Conservation (phyloP, 2,888 invertebrate species). For the Ormyrus rosae region DNA sequence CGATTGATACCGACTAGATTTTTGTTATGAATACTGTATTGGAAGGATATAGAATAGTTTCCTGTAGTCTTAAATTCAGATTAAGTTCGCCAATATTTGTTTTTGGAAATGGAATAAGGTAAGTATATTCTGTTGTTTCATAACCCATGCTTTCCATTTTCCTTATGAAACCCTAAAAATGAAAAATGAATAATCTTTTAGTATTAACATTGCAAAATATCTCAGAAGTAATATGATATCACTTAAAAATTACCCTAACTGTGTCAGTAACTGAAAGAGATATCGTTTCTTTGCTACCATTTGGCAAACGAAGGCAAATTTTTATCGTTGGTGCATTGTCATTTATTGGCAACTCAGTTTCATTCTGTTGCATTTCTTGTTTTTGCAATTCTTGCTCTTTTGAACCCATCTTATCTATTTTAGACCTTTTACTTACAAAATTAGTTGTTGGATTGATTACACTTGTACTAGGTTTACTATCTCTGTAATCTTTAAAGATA, state of each 20-base stretch:
- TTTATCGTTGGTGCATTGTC: slow-evolving; percentile 67
- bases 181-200: slow-evolving; percentile 1
- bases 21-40: slow-evolving; percentile 75
- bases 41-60: slow-evolving; percentile 73
- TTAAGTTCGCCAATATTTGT: slow-evolving; percentile 71
- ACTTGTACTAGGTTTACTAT: slow-evolving; percentile 59
- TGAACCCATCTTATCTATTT: slow-evolving; percentile 64
- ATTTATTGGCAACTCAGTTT: slow-evolving; percentile 56
- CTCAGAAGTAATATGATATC: no score
- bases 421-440: slow-evolving; percentile 70
- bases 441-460: slow-evolving; percentile 62
- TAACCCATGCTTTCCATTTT: slow-evolving; percentile 72
- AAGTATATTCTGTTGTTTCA: slow-evolving; percentile 69
- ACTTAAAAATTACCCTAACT: slow-evolving; percentile 65
- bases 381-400: slow-evolving; percentile 61
- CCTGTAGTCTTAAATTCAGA: slow-evolving; percentile 65
- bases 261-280: slow-evolving; percentile 70
- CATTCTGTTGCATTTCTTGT: slow-evolving; percentile 41
- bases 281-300: slow-evolving; percentile 71
- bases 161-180: slow-evolving; percentile 67
- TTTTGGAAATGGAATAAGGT: slow-evolving; percentile 71
- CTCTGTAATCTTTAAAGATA: slow-evolving; percentile 43
- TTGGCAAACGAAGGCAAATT: slow-evolving; percentile 71
- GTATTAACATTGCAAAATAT: slow-evolving; percentile 22
- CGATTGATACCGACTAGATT: slow-evolving; percentile 64